Conservation (phyloP, 2,888 invertebrate species). For the Troides helena region DNA sequence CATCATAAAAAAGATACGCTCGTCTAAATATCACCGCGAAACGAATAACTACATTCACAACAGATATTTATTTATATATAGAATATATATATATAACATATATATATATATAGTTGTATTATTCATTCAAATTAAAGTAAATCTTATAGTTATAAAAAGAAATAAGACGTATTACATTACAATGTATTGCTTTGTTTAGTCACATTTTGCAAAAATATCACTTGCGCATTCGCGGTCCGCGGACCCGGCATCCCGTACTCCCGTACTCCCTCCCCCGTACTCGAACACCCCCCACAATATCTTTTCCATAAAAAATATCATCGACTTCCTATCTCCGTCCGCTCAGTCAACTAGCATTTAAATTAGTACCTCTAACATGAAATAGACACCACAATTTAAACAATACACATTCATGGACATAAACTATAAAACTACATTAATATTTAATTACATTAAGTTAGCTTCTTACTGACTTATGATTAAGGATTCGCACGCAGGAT, state of each 20-base stretch:
- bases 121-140: slow-evolving; percentile 70
- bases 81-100: slow-evolving; percentile 44
- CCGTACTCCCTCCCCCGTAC: slow-evolving; percentile 32
- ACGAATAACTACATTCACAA: slow-evolving; percentile 78
- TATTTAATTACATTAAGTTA: slow-evolving; percentile 56
- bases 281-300: slow-evolving; percentile 45
- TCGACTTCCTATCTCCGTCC: slow-evolving; percentile 64
- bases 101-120: slow-evolving; percentile 44
- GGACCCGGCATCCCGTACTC: slow-evolving; percentile 40
- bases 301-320: slow-evolving; percentile 73
- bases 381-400: slow-evolving; percentile 79
- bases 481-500: slow-evolving; percentile 42
- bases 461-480: slow-evolving; percentile 67
- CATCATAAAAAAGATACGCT: slow-evolving; percentile 77
- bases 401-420: slow-evolving; percentile 78
- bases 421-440: slow-evolving; percentile 67
- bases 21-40: slow-evolving; percentile 78
- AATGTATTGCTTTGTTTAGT: slow-evolving; percentile 88
- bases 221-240: slow-evolving; percentile 57
- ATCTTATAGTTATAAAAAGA: slow-evolving; percentile 75
- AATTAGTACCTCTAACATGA: slow-evolving; percentile 73
- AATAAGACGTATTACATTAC: slow-evolving; percentile 84
- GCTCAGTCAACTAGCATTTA: slow-evolving; percentile 74
- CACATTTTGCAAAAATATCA: slow-evolving; percentile 86
- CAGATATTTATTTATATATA: slow-evolving; percentile 51